Evolutionary conservation across 1,140 invertebrate species (phyloP).

Genomic region (Popillia japonica): DNA sequence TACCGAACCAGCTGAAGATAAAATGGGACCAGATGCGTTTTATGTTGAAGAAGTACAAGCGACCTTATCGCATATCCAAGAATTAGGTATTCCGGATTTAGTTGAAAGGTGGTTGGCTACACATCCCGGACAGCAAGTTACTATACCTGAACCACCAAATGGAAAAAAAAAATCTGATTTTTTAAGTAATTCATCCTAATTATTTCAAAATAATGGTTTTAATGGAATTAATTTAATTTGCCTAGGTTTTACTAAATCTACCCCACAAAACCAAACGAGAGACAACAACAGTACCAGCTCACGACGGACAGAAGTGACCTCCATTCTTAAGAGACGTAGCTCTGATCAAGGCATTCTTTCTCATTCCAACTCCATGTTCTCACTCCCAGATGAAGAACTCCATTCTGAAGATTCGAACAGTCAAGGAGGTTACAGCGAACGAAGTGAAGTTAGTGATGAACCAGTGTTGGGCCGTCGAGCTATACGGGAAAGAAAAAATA

Average conservation of each 20-base stretch:
- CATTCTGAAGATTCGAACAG: constrained; percentile 66
- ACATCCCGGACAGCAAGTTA: constrained; percentile 65
- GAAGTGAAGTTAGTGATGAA: constrained; percentile 73
- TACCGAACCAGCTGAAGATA: constrained; percentile 59
- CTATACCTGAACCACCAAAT: constrained; percentile 46
- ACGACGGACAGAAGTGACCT: constrained; percentile 62
- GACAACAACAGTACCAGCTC: neutral
- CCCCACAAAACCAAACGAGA: neutral
- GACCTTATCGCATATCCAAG: constrained; percentile 72
- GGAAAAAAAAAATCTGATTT: constrained; percentile 51
- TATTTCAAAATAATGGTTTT: neutral
- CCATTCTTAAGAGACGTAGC: constrained; percentile 67
- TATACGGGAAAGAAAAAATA: constrained; percentile 64
- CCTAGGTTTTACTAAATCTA: constrained; percentile 32
- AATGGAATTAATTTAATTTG: neutral
- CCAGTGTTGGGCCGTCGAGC: constrained; percentile 70
- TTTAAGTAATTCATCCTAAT: constrained; percentile 42
- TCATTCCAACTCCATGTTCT: constrained; percentile 46
- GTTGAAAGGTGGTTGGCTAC: constrained; percentile 69
- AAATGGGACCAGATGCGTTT: constrained; percentile 66
- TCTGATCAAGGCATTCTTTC: constrained; percentile 62
- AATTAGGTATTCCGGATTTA: constrained; percentile 69
- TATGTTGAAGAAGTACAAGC: constrained; percentile 77
- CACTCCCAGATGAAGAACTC: constrained; percentile 53
- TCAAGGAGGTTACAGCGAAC: constrained; percentile 62